These are phyloP conservation scores for Protobothrops mucrosquamatus DNA, from an alignment of 2,113 vertebrate genomes.

Conservation along the genomic window DNA sequence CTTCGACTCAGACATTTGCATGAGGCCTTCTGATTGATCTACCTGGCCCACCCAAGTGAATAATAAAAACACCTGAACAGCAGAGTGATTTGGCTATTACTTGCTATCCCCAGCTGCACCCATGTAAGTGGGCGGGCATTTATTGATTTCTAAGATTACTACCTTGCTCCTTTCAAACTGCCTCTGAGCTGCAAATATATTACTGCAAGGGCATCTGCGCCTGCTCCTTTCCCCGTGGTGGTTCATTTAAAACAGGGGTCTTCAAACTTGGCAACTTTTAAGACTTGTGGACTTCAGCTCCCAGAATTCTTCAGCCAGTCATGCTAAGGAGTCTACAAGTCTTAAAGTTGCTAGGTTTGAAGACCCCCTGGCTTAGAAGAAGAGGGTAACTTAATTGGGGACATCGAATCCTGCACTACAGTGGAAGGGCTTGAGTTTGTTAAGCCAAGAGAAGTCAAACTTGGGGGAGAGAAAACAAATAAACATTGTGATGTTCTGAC, in stretches of 20 bases:
- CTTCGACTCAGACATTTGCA: neutral
- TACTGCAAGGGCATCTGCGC: neutral
- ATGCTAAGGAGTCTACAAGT: neutral
- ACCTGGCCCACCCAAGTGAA: neutral
- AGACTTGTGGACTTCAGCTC: too few relatives aligned
- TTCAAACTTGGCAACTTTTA: too few relatives aligned
- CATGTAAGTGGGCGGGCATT: neutral
- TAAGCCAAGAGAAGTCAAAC: neutral
- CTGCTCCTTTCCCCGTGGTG: neutral
- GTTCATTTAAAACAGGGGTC: neutral
- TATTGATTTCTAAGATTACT: neutral
- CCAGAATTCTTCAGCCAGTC: too few relatives aligned
- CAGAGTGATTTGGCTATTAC: neutral
- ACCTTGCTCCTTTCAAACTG: neutral
- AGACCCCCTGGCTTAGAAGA: neutral
- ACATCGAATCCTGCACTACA: neutral
- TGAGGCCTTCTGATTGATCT: neutral
- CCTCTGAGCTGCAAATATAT: neutral
- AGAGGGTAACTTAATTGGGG: neutral
- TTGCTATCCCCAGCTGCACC: neutral
- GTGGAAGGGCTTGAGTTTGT: neutral
- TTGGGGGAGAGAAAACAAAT: neutral
- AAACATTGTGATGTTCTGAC: neutral
- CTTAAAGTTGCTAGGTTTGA: neutral
- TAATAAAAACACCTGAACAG: neutral